These are phyloP conservation scores for Nemoura dubitans DNA, from an alignment of 2,888 invertebrate species.

Conservation along the genomic window DNA sequence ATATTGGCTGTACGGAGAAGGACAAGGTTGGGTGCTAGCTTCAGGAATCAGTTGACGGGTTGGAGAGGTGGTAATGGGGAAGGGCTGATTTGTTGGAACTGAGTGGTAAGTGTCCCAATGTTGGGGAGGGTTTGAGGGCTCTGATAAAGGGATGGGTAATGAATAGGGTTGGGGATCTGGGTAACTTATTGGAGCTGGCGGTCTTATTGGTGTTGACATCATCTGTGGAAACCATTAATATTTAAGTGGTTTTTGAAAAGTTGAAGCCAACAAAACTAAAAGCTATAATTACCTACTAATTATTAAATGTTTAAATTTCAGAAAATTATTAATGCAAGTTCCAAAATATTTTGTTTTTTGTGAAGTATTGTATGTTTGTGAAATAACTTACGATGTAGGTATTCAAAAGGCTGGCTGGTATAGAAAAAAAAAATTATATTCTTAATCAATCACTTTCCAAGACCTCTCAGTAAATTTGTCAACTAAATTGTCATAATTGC, in stretches of 20 bases:
- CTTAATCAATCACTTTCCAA: no score
- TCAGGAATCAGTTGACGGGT: not conserved
- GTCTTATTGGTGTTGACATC: conserved; percentile 69
- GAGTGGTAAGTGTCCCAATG: not conserved
- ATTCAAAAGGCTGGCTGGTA: no score
- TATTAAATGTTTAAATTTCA: no score
- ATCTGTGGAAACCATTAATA: conserved; percentile 62
- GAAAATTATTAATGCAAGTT: no score
- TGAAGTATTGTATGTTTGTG: not conserved
- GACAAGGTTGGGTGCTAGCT: not conserved
- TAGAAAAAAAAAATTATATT: no score
- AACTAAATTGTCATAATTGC: no score
- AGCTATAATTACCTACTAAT: no score
- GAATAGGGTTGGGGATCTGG: not conserved
- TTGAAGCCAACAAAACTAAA: no score
- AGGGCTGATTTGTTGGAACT: not conserved
- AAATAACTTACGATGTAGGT: not conserved
- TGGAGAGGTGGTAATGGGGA: not conserved
- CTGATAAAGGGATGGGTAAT: not conserved
- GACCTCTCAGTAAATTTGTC: no score
- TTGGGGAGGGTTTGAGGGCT: not conserved
- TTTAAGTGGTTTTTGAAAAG: no score
- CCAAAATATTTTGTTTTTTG: no score
- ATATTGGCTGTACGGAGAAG: conserved; percentile 17
- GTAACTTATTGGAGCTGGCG: conserved; percentile 1